phyloP scores from a whole-genome alignment of 2,797 vertebrate species.

The Thaleichthys pacificus region DNA sequence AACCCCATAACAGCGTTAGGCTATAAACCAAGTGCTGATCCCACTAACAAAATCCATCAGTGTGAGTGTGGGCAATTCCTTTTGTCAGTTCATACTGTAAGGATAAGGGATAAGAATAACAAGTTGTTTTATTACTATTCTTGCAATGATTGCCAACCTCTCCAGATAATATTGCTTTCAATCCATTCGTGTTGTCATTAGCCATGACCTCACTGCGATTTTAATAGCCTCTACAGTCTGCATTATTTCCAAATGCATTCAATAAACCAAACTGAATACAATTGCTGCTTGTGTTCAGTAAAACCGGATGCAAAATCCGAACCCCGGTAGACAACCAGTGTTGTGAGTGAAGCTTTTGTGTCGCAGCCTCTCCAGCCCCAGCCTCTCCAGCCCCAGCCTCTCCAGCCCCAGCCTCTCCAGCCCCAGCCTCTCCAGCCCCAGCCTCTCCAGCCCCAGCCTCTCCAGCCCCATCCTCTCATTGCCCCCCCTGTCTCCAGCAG shows the following conservation, averaged over 20 bases:
- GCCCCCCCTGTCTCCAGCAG: constrained; percentile 28
- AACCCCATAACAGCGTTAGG: neutral
- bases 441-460: neutral
- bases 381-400: neutral
- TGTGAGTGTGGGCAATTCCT: neutral
- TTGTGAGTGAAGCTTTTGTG: neutral
- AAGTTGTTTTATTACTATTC: too few species aligned
- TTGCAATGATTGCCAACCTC: too few species aligned
- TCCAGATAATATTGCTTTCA: neutral
- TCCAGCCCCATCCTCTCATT: too few species aligned
- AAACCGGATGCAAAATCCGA: neutral
- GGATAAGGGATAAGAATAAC: too few species aligned
- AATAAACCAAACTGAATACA: neutral
- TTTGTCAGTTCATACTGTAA: neutral
- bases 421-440: neutral
- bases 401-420: too few species aligned
- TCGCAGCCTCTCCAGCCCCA: neutral
- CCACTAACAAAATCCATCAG: neutral
- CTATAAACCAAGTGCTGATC: neutral
- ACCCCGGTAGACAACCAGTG: neutral
- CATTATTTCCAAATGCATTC: neutral
- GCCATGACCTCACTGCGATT: neutral
- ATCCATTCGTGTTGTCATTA: neutral
- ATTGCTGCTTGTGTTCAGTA: neutral
- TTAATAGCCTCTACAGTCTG: neutral